Conservation (phyloP, 1,140 invertebrate species). For the Eciton burchellii region DNA sequence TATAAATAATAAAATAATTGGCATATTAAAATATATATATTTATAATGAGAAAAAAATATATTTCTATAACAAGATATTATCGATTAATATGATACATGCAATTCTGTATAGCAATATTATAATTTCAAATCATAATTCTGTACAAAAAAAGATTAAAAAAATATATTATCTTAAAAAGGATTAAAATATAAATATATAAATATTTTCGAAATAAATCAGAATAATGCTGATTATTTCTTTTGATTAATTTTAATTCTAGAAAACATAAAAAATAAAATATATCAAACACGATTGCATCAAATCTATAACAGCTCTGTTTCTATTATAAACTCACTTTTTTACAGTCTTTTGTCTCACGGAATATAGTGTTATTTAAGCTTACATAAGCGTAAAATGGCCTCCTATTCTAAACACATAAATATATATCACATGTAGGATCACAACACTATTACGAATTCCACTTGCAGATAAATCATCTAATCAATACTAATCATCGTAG, state of each 20-base stretch:
- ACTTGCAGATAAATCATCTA: slow-evolving; percentile 79
- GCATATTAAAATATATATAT: neutral
- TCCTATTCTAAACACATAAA: slow-evolving; percentile 76
- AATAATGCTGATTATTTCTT: no score
- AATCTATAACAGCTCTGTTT: slow-evolving; percentile 37
- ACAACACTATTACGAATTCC: slow-evolving; percentile 83
- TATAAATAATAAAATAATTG: slow-evolving; percentile 22
- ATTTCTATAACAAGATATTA: slow-evolving; percentile 7
- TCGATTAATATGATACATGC: slow-evolving; percentile 13
- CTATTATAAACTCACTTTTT: slow-evolving; percentile 47
- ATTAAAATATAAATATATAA: slow-evolving; percentile 26
- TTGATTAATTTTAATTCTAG: slow-evolving; percentile 30
- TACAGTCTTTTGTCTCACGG: slow-evolving; percentile 65
- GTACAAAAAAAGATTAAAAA: slow-evolving; percentile 31
- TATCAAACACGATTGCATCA: slow-evolving; percentile 28
- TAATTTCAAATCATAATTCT: slow-evolving; percentile 10
- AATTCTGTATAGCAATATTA: slow-evolving; percentile 4
- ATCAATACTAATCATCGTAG: slow-evolving; percentile 70
- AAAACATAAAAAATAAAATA: slow-evolving; percentile 35
- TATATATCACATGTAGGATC: slow-evolving; percentile 84
- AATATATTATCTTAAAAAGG: neutral
- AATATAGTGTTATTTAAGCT: slow-evolving; percentile 61
- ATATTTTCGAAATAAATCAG: no score
- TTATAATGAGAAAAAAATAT: slow-evolving; percentile 34
- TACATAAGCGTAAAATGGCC: slow-evolving; percentile 71